These are phyloP conservation scores for Rhyacophila evoluta DNA, from an alignment of 2,888 invertebrate genomes.

Conservation along the genomic window DNA sequence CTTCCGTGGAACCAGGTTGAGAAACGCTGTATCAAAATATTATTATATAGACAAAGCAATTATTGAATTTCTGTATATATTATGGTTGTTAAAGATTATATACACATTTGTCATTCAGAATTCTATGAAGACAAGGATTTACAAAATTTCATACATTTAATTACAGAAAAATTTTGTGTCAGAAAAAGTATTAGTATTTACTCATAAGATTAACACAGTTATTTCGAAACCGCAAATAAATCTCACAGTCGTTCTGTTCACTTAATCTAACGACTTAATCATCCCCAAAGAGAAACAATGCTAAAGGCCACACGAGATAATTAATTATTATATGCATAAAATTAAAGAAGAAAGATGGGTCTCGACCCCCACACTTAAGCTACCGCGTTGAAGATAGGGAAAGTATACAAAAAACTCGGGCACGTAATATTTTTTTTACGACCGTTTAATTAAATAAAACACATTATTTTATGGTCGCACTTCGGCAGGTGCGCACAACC, in stretches of 20 bases:
- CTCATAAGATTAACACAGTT: too few species aligned
- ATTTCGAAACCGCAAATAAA: too few species aligned
- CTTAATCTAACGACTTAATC: background rate
- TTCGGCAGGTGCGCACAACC: background rate
- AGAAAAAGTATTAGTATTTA: too few species aligned
- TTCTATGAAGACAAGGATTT: too few species aligned
- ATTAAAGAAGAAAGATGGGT: background rate
- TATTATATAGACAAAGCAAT: too few species aligned
- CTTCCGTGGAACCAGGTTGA: too few species aligned
- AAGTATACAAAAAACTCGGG: background rate
- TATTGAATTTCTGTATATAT: too few species aligned
- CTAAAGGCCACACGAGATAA: background rate
- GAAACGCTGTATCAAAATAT: too few species aligned
- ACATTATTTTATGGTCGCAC: conserved; percentile 19
- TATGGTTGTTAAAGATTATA: too few species aligned
- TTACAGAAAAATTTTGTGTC: too few species aligned
- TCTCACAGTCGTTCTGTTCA: background rate
- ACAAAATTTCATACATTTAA: too few species aligned
- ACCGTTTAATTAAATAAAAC: conserved; percentile 20
- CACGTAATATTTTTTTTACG: conserved; percentile 9
- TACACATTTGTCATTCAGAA: too few species aligned
- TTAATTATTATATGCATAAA: conserved; percentile 14
- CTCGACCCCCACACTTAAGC: background rate
- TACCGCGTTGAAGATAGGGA: background rate
- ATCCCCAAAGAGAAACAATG: background rate